These are phyloP conservation scores for Zoanthus sansibaricus DNA, from an alignment of 92 coral and sea anemone species.

Conservation along the genomic window DNA sequence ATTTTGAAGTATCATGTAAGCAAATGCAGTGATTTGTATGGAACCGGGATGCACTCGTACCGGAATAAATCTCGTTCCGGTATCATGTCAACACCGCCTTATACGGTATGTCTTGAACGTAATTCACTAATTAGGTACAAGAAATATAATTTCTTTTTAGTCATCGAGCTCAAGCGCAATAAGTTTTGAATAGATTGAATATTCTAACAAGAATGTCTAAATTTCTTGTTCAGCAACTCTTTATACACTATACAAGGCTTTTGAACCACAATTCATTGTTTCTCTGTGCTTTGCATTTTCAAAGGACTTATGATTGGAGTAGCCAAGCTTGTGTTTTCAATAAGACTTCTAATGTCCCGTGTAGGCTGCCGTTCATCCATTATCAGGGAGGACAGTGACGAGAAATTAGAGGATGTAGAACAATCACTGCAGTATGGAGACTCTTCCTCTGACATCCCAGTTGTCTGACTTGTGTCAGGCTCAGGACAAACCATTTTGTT, in stretches of 20 bases:
- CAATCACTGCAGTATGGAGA: not conserved
- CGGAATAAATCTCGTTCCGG: no score
- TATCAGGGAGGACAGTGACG: not conserved
- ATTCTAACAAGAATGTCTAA: no score
- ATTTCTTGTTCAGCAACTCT: no score
- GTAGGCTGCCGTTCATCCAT: not conserved
- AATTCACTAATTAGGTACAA: no score
- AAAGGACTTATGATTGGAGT: conserved; percentile 33
- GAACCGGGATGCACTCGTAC: no score
- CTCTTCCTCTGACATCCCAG: not conserved
- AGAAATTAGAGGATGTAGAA: not conserved
- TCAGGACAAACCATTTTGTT: conserved; percentile 1
- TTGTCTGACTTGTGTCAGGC: conserved; percentile 16
- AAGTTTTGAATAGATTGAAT: no score
- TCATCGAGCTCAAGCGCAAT: no score
- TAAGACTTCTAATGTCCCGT: not conserved
- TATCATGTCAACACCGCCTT: no score
- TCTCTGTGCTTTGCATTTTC: not conserved
- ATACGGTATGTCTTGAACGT: no score
- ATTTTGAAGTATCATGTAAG: no score
- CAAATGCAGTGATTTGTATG: no score
- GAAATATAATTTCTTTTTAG: no score
- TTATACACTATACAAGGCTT: not conserved
- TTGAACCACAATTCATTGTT: not conserved
- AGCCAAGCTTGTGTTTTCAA: conserved; percentile 3